Percentiles rank a stretch among this genome's conserved stretches.
Conservation (phyloP, 2,113 vertebrate species). For the Aspiorhynchus laticeps region DNA sequence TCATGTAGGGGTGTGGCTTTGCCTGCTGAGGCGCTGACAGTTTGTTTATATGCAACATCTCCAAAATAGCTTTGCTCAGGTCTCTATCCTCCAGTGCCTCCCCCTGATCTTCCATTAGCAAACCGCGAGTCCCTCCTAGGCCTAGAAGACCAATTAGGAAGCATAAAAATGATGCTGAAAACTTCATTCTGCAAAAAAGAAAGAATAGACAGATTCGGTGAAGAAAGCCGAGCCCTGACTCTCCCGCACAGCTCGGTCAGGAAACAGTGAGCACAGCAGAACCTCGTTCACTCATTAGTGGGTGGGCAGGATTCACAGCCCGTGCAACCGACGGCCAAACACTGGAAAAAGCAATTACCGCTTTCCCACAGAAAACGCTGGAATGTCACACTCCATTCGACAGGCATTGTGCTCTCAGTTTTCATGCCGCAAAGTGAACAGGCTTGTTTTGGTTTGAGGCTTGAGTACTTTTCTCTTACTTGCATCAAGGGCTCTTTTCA, state of each 20-base stretch:
- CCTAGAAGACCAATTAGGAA: constrained; percentile 17
- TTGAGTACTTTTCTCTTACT: constrained; percentile 27
- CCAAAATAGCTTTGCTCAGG: constrained; percentile 71
- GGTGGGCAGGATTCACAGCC: constrained; percentile 64
- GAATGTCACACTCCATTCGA: constrained; percentile 70
- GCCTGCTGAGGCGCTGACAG: constrained; percentile 66
- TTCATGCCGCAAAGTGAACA: constrained; percentile 45
- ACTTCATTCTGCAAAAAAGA: constrained; percentile 27
- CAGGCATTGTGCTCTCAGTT: constrained; percentile 54
- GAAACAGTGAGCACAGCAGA: constrained; percentile 28
- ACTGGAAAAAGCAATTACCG: constrained; percentile 67
- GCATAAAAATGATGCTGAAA: constrained; percentile 7
- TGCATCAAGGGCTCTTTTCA: constrained; percentile 29
- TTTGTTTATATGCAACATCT: constrained; percentile 77
- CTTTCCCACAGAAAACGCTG: constrained; percentile 65
- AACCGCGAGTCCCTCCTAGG: constrained; percentile 46
- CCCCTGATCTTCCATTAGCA: constrained; percentile 39
- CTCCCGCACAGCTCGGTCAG: constrained; percentile 12
- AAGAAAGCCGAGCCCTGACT: constrained; percentile 4
- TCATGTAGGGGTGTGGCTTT: constrained; percentile 77
- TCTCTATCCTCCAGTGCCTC: constrained; percentile 47
- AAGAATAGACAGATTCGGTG: background rate
- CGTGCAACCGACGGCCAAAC: constrained; percentile 31
- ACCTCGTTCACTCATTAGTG: constrained; percentile 65
- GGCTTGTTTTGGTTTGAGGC: constrained; percentile 51